These are phyloP conservation scores for Gandaritis pyraliata DNA, from an alignment of 2,888 invertebrate species.

Conservation along the genomic window DNA sequence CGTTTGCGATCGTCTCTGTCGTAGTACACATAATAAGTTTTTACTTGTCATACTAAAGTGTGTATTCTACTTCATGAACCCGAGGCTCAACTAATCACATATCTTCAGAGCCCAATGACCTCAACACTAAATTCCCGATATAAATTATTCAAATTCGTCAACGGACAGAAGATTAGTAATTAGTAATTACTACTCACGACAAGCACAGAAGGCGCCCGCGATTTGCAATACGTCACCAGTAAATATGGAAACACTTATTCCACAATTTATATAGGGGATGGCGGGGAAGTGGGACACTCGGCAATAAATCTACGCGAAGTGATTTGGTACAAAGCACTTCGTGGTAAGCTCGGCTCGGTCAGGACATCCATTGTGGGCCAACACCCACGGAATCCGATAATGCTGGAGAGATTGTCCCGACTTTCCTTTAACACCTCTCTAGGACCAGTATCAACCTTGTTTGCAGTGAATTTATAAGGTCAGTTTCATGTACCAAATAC, in stretches of 20 bases:
- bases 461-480: background rate
- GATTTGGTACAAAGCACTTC: conserved; percentile 83
- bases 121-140: conserved; percentile 71
- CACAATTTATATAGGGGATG: conserved; percentile 77
- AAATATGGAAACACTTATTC: conserved; percentile 84
- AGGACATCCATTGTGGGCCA: conserved; percentile 79
- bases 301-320: conserved; percentile 81
- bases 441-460: conserved; percentile 35
- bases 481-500: background rate
- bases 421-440: conserved; percentile 79
- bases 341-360: conserved; percentile 77
- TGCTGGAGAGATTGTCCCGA: conserved; percentile 80
- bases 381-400: conserved; percentile 82
- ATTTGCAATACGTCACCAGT: conserved; percentile 82
- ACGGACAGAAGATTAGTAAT: conserved; percentile 71
- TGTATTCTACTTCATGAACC: background rate
- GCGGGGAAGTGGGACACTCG: conserved; percentile 73
- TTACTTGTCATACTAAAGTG: too few relatives aligned
- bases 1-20: too few relatives aligned
- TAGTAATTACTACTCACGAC: conserved; percentile 73
- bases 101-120: conserved; percentile 61
- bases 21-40: too few relatives aligned
- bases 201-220: conserved; percentile 74
- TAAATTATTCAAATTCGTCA: conserved; percentile 81
- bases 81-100: conserved; percentile 46